Evolutionary conservation across 2,888 invertebrate species (phyloP), one percentile per base, ranked within the genome.

Genomic region (Tipula vernalis): DNA sequence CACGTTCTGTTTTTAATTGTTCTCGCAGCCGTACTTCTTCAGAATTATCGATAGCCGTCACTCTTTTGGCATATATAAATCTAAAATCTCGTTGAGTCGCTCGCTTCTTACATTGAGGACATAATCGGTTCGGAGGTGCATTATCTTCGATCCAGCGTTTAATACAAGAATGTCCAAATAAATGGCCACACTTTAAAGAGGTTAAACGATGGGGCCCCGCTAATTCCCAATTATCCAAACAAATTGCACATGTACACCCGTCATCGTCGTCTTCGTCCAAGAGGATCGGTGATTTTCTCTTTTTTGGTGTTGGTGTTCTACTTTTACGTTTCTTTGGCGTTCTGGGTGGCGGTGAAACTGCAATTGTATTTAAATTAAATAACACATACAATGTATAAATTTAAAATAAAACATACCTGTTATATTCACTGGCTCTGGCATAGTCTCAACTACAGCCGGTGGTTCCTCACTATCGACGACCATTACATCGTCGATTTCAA

Each of bases 101-200:
- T 90, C 94, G 95, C 51, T 93, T 93, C 90, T 98, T 98, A 90
- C 98, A 98, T 18, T 97, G 96, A 0, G 98, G 98, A 90, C 98
- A 98, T 0, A 93, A 93, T 88, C 90, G 86, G 89, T 92, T 89
- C 1, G 90, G 89, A 0, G 89, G 89, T 5, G 88, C 88, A 18
- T 90, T 90, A 86, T 91, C 91, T 4, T 87, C 85, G 2, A 91
- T 87, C 91, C 92, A 94, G 87, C 91, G 91, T 0, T 90, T 90
- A 86, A 91, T 93, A 90, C 98, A 98, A 18, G 93, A 93, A 0
- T 94, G 92, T 0, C 99, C 99, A 91, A 98, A 99, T 6, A 98
- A 91, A 91, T 99, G 99, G 0, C 99, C 99, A 91, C 99, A 99
- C 89, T 95, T 95, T 8, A 99, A 91, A 0, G 97, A 95, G n/a